These are phyloP conservation scores for Argentina silus DNA, from an alignment of 2,797 vertebrate species.

Conservation along the genomic window DNA sequence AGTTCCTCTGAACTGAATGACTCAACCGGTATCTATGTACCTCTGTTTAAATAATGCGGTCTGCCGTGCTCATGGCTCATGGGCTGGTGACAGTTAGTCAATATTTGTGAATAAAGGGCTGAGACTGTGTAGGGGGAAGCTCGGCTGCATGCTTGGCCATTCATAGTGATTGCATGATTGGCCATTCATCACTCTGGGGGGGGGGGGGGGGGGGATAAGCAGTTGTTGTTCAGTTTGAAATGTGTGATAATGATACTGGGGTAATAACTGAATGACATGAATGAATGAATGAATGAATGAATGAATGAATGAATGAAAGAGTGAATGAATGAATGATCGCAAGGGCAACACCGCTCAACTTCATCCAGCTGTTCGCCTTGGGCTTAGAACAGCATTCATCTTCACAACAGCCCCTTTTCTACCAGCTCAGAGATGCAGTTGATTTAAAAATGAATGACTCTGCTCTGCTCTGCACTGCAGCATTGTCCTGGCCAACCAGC, in stretches of 20 bases:
- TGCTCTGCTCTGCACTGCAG: background rate
- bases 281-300: background rate
- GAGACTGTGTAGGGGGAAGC: background rate
- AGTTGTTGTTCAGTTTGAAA: background rate
- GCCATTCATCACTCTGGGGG: background rate
- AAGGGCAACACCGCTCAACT: background rate
- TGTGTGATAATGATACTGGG: background rate
- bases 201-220: background rate
- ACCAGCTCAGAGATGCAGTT: background rate
- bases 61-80: background rate
- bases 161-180: background rate
- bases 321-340: background rate
- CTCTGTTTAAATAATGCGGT: background rate
- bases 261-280: no score
- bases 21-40: background rate
- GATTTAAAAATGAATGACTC: slow-evolving; percentile 2
- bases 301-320: background rate
- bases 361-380: background rate
- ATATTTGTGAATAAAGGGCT: slow-evolving; percentile 14
- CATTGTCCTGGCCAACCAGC: slow-evolving; percentile 3
- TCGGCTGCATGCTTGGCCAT: background rate
- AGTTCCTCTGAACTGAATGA: slow-evolving; percentile 4
- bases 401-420: background rate
- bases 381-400: background rate
- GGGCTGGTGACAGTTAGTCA: background rate